Base-by-base conservation (phyloP, 2,113 vertebrate genomes). In the Neogobius melanostomus region DNA sequence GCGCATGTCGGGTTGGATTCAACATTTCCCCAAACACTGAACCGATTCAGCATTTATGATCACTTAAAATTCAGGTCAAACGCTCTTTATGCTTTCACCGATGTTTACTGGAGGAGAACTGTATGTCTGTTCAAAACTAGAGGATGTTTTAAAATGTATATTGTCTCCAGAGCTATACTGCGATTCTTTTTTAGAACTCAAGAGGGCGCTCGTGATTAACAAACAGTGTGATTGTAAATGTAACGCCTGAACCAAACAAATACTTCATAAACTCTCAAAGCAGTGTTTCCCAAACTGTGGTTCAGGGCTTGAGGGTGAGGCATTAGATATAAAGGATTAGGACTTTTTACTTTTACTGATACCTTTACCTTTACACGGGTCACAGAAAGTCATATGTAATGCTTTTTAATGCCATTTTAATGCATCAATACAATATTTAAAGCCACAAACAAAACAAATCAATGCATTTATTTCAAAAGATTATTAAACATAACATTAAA, bases 191-290 rank as follows among this genome's bases (percentile, higher is more conserved):
- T 76, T 72, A 56, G 64, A 64, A 67, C 69, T 81, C 48, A 66
- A n/a, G 43, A 12, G 28, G 45, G 75, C 36, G 67, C 50, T 65
- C 54, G 68, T 11, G 12, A 51, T 59, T 63, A 62, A 53, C 72
- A 50, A 62, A 53, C 71, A 50, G 47, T 69, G 56, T 70, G 79
- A 81, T 69, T 77, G 81, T 81, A 60, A n/a, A 82, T 69, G 77
- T 79, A 64, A 52, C 76, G 72, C 79, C n/a, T 77, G 16, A 84
- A 74, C 15, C 64, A 74, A 65, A 75, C 68, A 81, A 82, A 80
- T 61, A 75, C 50, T 61, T 49, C 76, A 68, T 17, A 62, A 6
- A 36, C 28, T 36, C 15, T 2, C 5, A 51, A 14, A 51, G 49
- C 14, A 14, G 49, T 51, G 49, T 51, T 51, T 51, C 49, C 49